phyloP scores from a whole-genome alignment of 2,113 vertebrate species.

The Sturnira hondurensis region DNA sequence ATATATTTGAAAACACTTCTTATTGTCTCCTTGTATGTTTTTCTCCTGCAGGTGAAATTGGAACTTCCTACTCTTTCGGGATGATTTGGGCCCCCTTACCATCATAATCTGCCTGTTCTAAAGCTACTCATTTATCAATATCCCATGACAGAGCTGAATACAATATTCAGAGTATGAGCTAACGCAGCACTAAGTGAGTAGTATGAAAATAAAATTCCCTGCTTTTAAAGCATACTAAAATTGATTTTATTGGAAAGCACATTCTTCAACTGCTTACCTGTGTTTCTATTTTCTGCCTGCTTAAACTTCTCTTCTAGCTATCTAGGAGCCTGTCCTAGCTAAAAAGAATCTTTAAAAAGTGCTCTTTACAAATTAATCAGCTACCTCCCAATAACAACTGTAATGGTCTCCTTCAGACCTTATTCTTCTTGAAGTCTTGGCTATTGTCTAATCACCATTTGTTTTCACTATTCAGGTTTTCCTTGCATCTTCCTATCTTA shows the following conservation, averaged over 20 bases:
- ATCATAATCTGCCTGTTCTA: background rate
- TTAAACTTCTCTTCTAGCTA: background rate
- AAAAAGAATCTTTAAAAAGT: background rate
- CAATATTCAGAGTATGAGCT: background rate
- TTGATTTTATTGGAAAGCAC: background rate
- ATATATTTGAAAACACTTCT: background rate
- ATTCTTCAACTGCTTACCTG: background rate
- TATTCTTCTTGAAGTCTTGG: background rate
- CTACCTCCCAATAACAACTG: background rate
- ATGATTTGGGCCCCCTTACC: background rate
- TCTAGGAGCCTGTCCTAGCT: background rate
- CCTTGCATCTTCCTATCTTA: background rate
- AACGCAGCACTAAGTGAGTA: background rate
- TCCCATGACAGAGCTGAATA: background rate
- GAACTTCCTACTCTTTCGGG: background rate
- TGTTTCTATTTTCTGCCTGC: background rate
- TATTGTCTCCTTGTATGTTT: background rate
- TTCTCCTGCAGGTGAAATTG: background rate
- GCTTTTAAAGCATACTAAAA: background rate
- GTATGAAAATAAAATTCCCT: background rate
- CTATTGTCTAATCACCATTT: background rate
- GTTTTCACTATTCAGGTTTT: background rate
- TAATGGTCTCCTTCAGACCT: background rate
- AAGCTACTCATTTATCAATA: background rate
- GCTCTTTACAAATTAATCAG: background rate